phyloP scores from a whole-genome alignment of 2,113 vertebrate species.

The Hyaena hyaena region DNA sequence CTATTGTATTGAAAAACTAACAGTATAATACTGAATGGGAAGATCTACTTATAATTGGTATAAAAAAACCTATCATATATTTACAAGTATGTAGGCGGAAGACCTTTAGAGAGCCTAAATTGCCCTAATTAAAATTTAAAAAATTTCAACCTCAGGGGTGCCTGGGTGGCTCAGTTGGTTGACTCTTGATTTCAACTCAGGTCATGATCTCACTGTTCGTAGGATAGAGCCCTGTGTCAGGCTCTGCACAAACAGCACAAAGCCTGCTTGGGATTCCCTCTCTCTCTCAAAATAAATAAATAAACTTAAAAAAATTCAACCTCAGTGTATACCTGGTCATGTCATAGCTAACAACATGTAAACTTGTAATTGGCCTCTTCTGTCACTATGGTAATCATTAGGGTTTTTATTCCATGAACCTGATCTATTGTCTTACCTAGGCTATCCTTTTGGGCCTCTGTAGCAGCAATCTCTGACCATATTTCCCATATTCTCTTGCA shows the following conservation, averaged over 20 bases:
- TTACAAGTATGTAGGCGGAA: background rate
- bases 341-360: background rate
- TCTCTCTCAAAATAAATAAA: too few relatives aligned
- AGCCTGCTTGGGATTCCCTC: too few relatives aligned
- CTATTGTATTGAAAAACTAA: background rate
- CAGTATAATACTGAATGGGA: background rate
- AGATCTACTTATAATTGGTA: slow-evolving; percentile 8
- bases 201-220: too few relatives aligned
- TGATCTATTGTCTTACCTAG: background rate
- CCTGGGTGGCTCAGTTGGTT: too few relatives aligned
- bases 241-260: too few relatives aligned
- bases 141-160: background rate
- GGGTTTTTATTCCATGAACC: background rate
- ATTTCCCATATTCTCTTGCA: background rate
- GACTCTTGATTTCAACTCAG: too few relatives aligned
- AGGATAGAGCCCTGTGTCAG: too few relatives aligned
- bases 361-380: background rate
- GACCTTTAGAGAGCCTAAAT: background rate
- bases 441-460: background rate
- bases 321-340: background rate
- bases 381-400: background rate
- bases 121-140: slow-evolving; percentile 13
- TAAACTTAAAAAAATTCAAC: background rate
- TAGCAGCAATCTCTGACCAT: background rate
- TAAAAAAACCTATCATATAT: background rate